Conservation (phyloP, 1,140 invertebrate species). For the Drosophila nebulosa region DNA sequence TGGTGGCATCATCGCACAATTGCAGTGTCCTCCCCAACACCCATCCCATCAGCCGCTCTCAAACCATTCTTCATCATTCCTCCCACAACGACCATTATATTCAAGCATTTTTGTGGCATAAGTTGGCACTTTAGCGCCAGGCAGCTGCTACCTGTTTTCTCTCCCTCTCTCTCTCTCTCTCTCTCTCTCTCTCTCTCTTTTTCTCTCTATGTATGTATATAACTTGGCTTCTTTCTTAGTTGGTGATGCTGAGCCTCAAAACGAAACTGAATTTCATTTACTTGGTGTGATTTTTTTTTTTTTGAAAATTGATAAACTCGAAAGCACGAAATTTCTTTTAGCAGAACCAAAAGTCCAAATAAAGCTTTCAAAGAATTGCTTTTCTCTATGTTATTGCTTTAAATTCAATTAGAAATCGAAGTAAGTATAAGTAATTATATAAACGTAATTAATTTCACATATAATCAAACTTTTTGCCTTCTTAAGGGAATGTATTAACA, state of each 20-base stretch:
- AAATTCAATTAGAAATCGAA: too few species aligned
- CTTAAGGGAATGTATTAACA: too few species aligned
- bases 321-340: background rate
- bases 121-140: conserved; percentile 75
- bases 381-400: too few species aligned
- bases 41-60: background rate
- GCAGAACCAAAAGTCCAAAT: background rate
- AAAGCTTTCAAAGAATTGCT: too few species aligned
- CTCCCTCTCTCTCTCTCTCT: too few species aligned
- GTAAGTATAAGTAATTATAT: too few species aligned
- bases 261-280: background rate
- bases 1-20: conserved; percentile 5
- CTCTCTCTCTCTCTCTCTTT: too few species aligned
- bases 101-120: conserved; percentile 75
- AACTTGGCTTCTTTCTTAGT: conserved; percentile 13
- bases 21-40: background rate
- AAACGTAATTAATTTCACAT: too few species aligned
- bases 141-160: conserved; percentile 68
- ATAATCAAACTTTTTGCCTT: too few species aligned
- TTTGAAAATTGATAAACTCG: background rate
- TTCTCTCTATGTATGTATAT: conserved; percentile 28
- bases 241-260: background rate
- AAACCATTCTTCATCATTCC: conserved; percentile 37
- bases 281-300: background rate
- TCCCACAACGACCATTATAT: conserved; percentile 67